Evolutionary conservation across 2,888 invertebrate species (phyloP).

Genomic region (Spilarctia lutea): DNA sequence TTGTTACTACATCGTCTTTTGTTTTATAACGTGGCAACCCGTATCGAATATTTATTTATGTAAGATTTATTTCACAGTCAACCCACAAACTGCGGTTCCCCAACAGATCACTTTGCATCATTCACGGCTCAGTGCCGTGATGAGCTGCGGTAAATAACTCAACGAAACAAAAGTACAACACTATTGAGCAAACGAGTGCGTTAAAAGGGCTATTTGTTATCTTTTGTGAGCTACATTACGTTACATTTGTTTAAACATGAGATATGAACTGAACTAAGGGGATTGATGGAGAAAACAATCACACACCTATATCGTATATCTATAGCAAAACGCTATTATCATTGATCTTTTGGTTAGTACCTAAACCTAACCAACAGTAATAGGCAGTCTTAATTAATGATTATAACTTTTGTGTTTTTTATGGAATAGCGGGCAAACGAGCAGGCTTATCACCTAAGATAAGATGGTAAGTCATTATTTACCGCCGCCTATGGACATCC

Average conservation of each 20-base stretch:
- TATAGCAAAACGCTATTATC: not conserved
- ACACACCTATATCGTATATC: not conserved
- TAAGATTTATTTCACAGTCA: conserved; percentile 8
- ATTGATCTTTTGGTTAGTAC: not conserved
- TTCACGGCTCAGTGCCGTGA: conserved; percentile 43
- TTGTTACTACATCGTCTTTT: not conserved
- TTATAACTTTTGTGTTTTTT: no score
- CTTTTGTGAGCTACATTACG: conserved; percentile 49
- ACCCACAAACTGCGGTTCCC: conserved; percentile 5
- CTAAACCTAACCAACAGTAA: no score
- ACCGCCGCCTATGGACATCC: no score
- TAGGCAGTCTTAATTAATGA: no score
- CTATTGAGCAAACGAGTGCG: conserved; percentile 44
- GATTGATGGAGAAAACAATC: conserved; percentile 17
- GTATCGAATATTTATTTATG: conserved; percentile 7
- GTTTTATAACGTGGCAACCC: conserved; percentile 1
- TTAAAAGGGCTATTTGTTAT: conserved; percentile 57
- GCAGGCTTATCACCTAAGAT: no score
- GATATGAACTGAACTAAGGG: conserved; percentile 16
- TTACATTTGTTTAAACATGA: conserved; percentile 24
- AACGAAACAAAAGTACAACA: conserved; percentile 47
- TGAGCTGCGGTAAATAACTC: conserved; percentile 42
- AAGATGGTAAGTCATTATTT: no score
- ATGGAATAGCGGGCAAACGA: no score
- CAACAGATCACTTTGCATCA: conserved; percentile 33